Base-by-base conservation (phyloP, 30 jellyfish, hydroid and myxozoan genomes). In the Hydra vulgaris region DNA sequence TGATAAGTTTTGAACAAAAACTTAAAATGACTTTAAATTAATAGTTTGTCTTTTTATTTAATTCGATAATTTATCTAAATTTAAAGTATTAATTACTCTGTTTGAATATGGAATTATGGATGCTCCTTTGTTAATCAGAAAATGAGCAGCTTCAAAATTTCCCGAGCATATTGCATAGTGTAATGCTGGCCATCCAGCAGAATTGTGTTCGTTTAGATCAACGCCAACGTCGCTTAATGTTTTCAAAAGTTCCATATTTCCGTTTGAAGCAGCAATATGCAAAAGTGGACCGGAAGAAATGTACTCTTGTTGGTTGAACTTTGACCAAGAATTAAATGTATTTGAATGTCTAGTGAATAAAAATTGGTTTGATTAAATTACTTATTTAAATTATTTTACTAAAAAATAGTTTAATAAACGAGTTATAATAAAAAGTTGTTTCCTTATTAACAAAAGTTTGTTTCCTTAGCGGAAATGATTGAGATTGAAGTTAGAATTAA, bases 171-270 rank as follows among this genome's bases (percentile, higher is more conserved):
- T 85, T 0, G 99, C 99, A 73, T 92, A 87, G 73, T 92, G 99
- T 21, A 92, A 25, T 17, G 99, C 99, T 8, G 99, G 99, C 96
- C 99, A 92, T 15, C 99, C 99, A 53, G 89, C 66, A 17, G 85
- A 54, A 82, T 92, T 95, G 27, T 27, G 69, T 67, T 88, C 96
- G 86, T 92, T 84, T 56, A 92, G 54, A 69, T 92, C 96, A 18
- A 92, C 99, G 0, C 99, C 99, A 12, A 88, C 87, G 7, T 73
- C 83, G 22, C 85, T 76, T 74, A 92, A 83, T 22, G 87, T 87
- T 71, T 79, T 78, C 54, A 92, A 53, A 7, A 92, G 88, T 52
- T 80, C 95, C 21, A 22, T 25, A 81, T 87, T 82, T 12, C 99
- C 99, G 23, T 88, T 92, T 23, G 85, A 81, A 8, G 99, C 96